Evolutionary conservation across 2,113 vertebrate species (phyloP).

Genomic region (Podocnemis expansa): DNA sequence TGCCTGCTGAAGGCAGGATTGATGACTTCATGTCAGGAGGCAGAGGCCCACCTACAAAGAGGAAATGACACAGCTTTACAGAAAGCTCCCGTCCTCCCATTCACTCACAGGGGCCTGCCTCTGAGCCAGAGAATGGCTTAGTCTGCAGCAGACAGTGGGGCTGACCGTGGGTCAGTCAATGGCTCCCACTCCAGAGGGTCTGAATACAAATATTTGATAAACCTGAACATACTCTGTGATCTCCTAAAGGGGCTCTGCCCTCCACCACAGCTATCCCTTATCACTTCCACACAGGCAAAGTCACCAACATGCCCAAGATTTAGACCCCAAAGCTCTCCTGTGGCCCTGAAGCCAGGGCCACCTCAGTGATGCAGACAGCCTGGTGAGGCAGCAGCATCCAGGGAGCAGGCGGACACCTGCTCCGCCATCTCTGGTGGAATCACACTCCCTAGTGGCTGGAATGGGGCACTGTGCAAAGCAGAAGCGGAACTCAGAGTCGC

Average conservation of each 20-base stretch:
- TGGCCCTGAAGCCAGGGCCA: neutral
- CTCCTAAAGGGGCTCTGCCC: no score
- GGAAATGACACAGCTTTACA: neutral
- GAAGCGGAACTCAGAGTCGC: no score
- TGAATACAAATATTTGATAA: no score
- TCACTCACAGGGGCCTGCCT: neutral
- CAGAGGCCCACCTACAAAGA: slow-evolving; percentile 74
- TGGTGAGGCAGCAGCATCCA: neutral
- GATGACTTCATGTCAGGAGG: slow-evolving; percentile 80
- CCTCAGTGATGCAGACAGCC: fast-evolving
- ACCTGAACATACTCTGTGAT: no score
- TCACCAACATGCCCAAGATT: neutral
- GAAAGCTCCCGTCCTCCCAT: neutral
- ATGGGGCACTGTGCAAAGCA: no score
- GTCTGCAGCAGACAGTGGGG: neutral
- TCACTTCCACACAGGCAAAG: neutral
- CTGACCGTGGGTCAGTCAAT: neutral
- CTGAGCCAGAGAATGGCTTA: neutral
- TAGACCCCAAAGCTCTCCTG: neutral
- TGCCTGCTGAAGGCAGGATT: slow-evolving; percentile 47
- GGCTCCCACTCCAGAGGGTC: neutral
- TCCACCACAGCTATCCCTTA: no score
- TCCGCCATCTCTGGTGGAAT: neutral
- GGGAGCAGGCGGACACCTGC: no score
- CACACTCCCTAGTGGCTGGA: no score